These are phyloP conservation scores for Halichoerus grypus DNA, from an alignment of 2,113 vertebrate species.

Conservation along the genomic window DNA sequence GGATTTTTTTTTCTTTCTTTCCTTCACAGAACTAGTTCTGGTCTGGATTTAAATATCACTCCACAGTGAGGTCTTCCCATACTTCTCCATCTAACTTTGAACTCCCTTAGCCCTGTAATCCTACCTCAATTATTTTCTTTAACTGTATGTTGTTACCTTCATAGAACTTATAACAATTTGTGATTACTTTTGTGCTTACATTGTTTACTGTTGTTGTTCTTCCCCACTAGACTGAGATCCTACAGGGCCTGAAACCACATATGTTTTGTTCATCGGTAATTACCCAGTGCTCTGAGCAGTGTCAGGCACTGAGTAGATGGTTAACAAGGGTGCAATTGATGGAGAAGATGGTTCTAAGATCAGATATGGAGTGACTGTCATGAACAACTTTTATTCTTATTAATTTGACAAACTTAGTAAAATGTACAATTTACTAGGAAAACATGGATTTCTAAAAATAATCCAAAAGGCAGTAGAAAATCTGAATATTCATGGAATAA, in stretches of 20 bases:
- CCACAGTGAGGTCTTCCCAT: background rate
- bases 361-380: background rate
- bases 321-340: background rate
- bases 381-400: background rate
- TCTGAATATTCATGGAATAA: background rate
- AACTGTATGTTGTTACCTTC: background rate
- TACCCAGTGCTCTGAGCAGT: background rate
- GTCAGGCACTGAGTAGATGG: background rate
- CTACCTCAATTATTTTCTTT: background rate
- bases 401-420: conserved; percentile 14
- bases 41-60: background rate
- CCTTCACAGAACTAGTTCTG: background rate
- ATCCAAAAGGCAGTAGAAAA: background rate
- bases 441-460: conserved; percentile 35
- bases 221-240: background rate
- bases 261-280: background rate
- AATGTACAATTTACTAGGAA: background rate
- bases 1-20: background rate
- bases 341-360: background rate
- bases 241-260: background rate
- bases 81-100: background rate
- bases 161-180: background rate
- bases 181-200: conserved; percentile 3
- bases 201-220: conserved; percentile 5
- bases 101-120: background rate